Evolutionary conservation across 2,113 vertebrate genomes (phyloP), one percentile per base, ranked within the genome.

Genomic region (Ariopsis seemanni): DNA sequence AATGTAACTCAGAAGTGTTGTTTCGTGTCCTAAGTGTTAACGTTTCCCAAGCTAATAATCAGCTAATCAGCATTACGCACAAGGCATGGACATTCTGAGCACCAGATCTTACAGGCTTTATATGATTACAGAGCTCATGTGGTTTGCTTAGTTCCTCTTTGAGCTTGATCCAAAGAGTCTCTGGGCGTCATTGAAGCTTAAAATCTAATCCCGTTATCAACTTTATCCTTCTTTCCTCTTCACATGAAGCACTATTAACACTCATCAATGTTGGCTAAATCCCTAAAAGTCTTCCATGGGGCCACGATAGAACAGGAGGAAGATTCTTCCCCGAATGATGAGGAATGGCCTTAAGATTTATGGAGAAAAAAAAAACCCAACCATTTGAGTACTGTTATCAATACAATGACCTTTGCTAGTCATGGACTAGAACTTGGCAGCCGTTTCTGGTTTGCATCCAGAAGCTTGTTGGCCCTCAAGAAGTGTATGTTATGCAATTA

Each of bases 91-190:
- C 34, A 53, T 81, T 34, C 58, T 72, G 30, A 60, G 17, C 22
- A 74, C 20, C 30, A 62, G 30, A 79, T 48, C 42, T 72, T 14
- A 82, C 52, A 72, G 48, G 83, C 34, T 72, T 83, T 81, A 86
- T 52, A 79, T 79, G 34, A 86, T 86, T 67, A 86, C 53, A 82
- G 80, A 82, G 57, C n/a, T 50, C 63, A 86, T 34, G 82, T 62
- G 34, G 18, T 34, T 74, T 50, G 42, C 78, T 63, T 50, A 57
- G 42, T 27, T 71, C 78, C 53, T 30, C 55, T 58, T 58, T 62
- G 30, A 82, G 79, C 27, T 22, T 14, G 79, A 82, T 60, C 34
- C 53, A 42, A 82, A 62, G 30, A 42, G 18, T 65, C 27, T 22
- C 65, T 52, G 65, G 86, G 20, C 63, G 55, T 85, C n/a, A 86